These are phyloP conservation scores for Gallirallus australis DNA, from an alignment of 2,797 vertebrate species.

Conservation along the genomic window DNA sequence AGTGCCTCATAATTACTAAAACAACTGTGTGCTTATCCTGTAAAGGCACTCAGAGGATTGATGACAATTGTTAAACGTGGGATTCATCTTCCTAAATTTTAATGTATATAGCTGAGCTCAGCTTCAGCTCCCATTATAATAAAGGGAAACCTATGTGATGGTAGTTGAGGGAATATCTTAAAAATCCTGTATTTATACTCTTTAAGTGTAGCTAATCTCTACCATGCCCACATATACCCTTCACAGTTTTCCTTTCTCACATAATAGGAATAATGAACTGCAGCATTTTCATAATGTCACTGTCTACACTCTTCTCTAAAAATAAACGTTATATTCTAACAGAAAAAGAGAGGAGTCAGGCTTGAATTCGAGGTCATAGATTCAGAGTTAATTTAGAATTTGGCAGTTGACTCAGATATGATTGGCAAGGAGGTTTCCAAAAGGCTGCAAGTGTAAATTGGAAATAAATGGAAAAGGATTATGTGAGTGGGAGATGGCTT, in stretches of 20 bases:
- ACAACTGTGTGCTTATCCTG: background rate
- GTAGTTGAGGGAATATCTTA: background rate
- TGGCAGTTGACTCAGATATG: background rate
- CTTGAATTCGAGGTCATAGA: background rate
- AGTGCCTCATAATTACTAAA: background rate
- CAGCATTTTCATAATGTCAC: background rate
- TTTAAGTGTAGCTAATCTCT: background rate
- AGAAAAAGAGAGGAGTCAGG: background rate
- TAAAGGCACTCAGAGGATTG: background rate
- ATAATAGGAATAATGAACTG: background rate
- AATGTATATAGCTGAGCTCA: background rate
- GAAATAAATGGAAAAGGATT: slow-evolving; percentile 53
- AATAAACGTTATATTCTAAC: background rate
- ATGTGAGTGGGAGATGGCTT: slow-evolving; percentile 19
- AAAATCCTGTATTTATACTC: background rate
- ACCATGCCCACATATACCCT: background rate
- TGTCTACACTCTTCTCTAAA: background rate
- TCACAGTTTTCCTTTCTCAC: background rate
- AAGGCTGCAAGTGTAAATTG: slow-evolving; percentile 41
- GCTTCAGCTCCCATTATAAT: background rate
- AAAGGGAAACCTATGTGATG: background rate
- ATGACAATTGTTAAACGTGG: background rate
- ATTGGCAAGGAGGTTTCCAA: slow-evolving; percentile 36
- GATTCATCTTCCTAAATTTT: background rate
- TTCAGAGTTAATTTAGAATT: slow-evolving; percentile 27